Percentiles rank a stretch among this genome's conserved stretches.
Evolutionary conservation across 1,140 invertebrate genomes (phyloP).

Genomic region (Drosophila arizonae): DNA sequence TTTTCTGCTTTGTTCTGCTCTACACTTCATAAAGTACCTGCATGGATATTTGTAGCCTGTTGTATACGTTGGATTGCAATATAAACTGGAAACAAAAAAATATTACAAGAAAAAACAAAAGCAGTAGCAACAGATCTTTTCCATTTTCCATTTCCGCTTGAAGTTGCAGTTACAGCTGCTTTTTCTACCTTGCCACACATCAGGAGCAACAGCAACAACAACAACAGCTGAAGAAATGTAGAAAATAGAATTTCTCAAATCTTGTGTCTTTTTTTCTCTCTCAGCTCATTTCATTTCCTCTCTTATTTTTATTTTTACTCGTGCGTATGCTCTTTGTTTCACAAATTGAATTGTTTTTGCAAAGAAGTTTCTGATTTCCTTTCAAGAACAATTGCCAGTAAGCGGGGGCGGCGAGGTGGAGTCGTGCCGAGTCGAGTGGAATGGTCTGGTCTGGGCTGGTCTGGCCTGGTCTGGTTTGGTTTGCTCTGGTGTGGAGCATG

Average conservation of each 20-base stretch:
- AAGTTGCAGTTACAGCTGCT: slow-evolving; percentile 50
- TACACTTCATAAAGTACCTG: slow-evolving; percentile 19
- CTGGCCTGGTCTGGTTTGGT: no score
- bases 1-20: not conserved
- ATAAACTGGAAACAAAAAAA: not conserved
- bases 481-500: slow-evolving; percentile 13
- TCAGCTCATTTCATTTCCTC: slow-evolving; percentile 48
- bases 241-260: slow-evolving; percentile 46
- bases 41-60: slow-evolving; percentile 25
- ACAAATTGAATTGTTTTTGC: slow-evolving; percentile 54
- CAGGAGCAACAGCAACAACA: not conserved
- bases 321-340: slow-evolving; percentile 47
- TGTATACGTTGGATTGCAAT: not conserved
- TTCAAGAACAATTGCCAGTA: slow-evolving; percentile 30
- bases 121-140: slow-evolving; percentile 30
- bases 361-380: slow-evolving; percentile 55
- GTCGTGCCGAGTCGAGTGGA: no score
- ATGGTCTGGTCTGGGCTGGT: no score
- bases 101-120: not conserved
- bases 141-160: slow-evolving; percentile 51
- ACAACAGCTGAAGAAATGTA: slow-evolving; percentile 21
- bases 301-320: slow-evolving; percentile 12
- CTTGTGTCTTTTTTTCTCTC: slow-evolving; percentile 18
- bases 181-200: slow-evolving; percentile 44
- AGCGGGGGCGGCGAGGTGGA: not conserved